phyloP scores from a whole-genome alignment of 1,140 invertebrate species.

The Heliconius congener region DNA sequence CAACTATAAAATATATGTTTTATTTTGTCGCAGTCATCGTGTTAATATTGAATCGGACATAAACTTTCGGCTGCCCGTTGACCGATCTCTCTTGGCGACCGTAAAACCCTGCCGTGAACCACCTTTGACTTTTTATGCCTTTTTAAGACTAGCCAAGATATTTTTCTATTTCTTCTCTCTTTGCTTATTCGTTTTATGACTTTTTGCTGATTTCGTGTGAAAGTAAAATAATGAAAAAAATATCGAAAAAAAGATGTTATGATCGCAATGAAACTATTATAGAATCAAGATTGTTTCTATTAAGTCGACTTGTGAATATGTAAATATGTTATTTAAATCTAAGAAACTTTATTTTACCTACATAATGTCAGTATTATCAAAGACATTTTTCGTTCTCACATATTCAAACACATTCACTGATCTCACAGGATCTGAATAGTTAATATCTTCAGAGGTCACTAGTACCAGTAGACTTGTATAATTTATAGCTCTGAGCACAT shows the following conservation, averaged over 20 bases:
- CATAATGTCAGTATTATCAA: too few species aligned
- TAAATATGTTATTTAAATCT: too few species aligned
- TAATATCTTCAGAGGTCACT: too few species aligned
- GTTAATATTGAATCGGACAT: slow-evolving; percentile 38
- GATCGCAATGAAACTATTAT: too few species aligned
- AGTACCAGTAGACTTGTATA: too few species aligned
- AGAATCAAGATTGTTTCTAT: too few species aligned
- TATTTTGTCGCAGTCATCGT: slow-evolving; percentile 35
- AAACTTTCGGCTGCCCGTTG: slow-evolving; percentile 29
- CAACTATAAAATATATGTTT: slow-evolving; percentile 31
- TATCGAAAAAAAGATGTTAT: background rate
- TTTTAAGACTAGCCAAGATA: slow-evolving; percentile 20
- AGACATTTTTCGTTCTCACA: too few species aligned
- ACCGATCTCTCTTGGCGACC: slow-evolving; percentile 24
- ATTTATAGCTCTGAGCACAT: too few species aligned
- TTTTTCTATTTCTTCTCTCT: slow-evolving; percentile 5
- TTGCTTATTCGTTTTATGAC: background rate
- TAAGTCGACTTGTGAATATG: too few species aligned
- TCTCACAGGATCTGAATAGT: too few species aligned
- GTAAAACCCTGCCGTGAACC: slow-evolving; percentile 26
- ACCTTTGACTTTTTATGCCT: slow-evolving; percentile 18
- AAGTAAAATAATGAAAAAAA: background rate
- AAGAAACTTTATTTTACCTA: too few species aligned
- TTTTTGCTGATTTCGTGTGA: background rate
- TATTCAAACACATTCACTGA: too few species aligned